phyloP scores from a whole-genome alignment of 2,113 vertebrate species.

The Lophochroa leadbeateri region DNA sequence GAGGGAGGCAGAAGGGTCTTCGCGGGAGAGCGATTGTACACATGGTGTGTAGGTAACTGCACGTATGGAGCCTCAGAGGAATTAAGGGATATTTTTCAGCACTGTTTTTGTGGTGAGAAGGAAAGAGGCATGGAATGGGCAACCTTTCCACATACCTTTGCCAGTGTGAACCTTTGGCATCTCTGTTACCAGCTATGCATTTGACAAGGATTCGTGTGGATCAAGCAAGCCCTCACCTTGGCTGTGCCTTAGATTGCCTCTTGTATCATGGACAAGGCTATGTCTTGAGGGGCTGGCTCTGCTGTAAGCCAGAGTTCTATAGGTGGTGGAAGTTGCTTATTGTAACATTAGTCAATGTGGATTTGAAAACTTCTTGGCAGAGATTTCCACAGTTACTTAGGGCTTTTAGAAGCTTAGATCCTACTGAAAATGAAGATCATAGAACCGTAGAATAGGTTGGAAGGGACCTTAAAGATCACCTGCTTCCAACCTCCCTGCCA shows the following conservation, averaged over 20 bases:
- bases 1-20: not conserved
- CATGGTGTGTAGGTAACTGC: not conserved
- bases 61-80: not conserved
- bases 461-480: not conserved
- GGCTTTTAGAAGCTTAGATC: not conserved
- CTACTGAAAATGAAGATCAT: not conserved
- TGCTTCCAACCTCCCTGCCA: not conserved
- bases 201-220: rapidly evolving
- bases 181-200: not conserved
- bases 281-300: not conserved
- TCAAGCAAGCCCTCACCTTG: not conserved
- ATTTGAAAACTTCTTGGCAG: not conserved
- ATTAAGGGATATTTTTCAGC: not conserved
- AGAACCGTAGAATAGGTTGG: not conserved
- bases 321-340: not conserved
- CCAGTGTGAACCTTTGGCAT: not conserved
- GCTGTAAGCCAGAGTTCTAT: not conserved
- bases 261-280: not conserved
- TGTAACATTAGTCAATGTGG: not conserved
- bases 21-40: rapidly evolving
- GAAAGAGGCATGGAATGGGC: not conserved
- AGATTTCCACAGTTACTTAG: not conserved
- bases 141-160: not conserved
- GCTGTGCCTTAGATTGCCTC: not conserved
- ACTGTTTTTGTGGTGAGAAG: not conserved